Percentiles rank a stretch among this genome's conserved stretches.
phyloP scores from a whole-genome alignment of 2,888 invertebrate species.

The Lapara coniferarum region DNA sequence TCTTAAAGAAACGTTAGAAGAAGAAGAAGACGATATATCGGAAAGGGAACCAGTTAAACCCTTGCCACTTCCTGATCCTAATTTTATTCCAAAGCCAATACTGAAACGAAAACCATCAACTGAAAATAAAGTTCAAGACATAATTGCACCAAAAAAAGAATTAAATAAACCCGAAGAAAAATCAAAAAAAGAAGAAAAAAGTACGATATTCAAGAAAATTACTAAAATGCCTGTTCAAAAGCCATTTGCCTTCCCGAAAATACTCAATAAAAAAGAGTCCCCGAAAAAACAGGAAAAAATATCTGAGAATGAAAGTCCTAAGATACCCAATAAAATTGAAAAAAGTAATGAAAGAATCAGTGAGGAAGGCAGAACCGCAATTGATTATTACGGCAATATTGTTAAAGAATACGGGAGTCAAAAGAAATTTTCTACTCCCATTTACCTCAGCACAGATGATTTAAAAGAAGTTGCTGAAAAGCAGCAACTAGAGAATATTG shows the following conservation, averaged over 20 bases:
- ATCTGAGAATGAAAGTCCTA: constrained; percentile 35
- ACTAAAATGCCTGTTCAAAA: constrained; percentile 72
- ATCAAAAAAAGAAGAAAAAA: constrained; percentile 66
- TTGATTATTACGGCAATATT: constrained; percentile 91
- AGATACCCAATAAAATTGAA: constrained; percentile 49
- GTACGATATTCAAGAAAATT: constrained; percentile 71
- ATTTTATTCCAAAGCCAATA: constrained; percentile 91
- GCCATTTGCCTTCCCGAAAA: constrained; percentile 66
- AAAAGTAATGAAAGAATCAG: constrained; percentile 67
- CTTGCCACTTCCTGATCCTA: constrained; percentile 86
- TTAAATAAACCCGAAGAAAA: constrained; percentile 48
- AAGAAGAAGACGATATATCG: constrained; percentile 74
- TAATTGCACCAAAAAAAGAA: constrained; percentile 43
- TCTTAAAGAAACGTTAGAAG: constrained; percentile 55
- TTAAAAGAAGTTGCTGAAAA: constrained; percentile 84
- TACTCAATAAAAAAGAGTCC: constrained; percentile 67
- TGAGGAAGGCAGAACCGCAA: constrained; percentile 88
- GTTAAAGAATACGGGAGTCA: constrained; percentile 87
- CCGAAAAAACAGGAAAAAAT: constrained; percentile 50
- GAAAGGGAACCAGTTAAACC: constrained; percentile 85
- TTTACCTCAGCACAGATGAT: constrained; percentile 86
- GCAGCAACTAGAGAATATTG: constrained; percentile 65
- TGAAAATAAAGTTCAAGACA: constrained; percentile 41
- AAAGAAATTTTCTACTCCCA: constrained; percentile 73
- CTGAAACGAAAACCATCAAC: constrained; percentile 84